phyloP scores from a whole-genome alignment of 35 echinoderm and acorn worm genomes.

The Hemicentrotus pulcherrimus region DNA sequence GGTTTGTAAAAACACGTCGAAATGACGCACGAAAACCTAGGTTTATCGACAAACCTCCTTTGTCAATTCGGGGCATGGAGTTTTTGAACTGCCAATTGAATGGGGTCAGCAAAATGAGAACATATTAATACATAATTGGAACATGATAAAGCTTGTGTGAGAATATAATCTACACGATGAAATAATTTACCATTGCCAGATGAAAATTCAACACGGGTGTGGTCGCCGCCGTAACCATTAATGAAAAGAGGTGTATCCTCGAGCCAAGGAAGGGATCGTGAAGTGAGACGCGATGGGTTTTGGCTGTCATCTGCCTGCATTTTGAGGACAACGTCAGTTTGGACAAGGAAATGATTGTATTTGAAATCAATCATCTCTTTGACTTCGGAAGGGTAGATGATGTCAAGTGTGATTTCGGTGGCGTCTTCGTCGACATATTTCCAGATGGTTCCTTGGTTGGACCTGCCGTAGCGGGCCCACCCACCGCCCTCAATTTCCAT shows the following conservation, averaged over 20 bases:
- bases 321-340: slow-evolving; percentile 46
- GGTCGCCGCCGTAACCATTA: slow-evolving; percentile 4
- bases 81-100: neutral
- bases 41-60: too few relatives aligned
- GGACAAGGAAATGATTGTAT: slow-evolving; percentile 41
- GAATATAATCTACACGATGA: too few relatives aligned
- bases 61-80: too few relatives aligned
- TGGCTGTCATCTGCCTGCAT: slow-evolving; percentile 41
- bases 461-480: slow-evolving; percentile 50
- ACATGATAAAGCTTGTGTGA: too few relatives aligned
- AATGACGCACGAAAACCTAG: too few relatives aligned
- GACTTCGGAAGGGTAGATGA: slow-evolving; percentile 24
- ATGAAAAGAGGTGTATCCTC: slow-evolving; percentile 20
- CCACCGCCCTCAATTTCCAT: slow-evolving; percentile 34
- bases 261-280: slow-evolving; percentile 45
- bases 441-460: slow-evolving; percentile 19
- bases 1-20: neutral
- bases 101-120: too few relatives aligned
- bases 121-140: too few relatives aligned
- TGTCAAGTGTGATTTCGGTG: slow-evolving; percentile 24
- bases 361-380: slow-evolving; percentile 43
- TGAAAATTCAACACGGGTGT: slow-evolving; percentile 48
- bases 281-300: slow-evolving; percentile 34
- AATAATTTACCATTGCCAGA: neutral
- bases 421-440: slow-evolving; percentile 51